Evolutionary conservation across 2,797 vertebrate genomes (phyloP), one percentile per base, ranked within the genome.

Genomic region (Dryobates pubescens): DNA sequence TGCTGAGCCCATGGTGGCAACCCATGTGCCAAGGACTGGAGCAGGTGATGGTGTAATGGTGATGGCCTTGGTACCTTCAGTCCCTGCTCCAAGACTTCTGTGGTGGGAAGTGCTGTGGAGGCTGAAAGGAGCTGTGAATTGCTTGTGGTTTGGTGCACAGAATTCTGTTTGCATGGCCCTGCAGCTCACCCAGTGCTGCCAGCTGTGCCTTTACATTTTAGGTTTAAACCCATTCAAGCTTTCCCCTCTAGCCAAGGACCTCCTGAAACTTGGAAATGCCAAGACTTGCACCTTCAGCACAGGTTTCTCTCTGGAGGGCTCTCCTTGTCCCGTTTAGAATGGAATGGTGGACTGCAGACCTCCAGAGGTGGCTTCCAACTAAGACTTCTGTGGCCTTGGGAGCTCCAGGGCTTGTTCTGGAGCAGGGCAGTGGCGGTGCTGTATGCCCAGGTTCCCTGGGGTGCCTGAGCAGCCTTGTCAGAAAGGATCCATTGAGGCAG

Each of bases 41-140:
- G 36, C 16, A 34, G 38, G 67, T 24, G 38, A 2, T 17, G 0
- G 3, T 8, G 2, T 5, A 7, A 2, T 26, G 1, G 3, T 19
- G 75, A 6, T 9, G 2, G n/a, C n/a, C 43, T 18, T 30, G 22
- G 13, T n/a, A 45, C 17, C 30, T 29, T 19, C 20, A 45, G 43
- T 2, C 34, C n/a, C 63, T 45, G 58, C 29, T 73, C n/a, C 67
- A 61, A 38, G n/a, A n/a, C 16, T 81, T 75, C 34, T 67, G 49
- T 6, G 1, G 23, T 57, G 13, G 45, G 51, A 30, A 74, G 26
- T 47, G 85, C 49, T 64, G 22, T 88, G 62, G 45, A 70, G 53
- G 30, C 3, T 5, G 32, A 65, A 19, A 82, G 68, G 76, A 76
- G 20, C 17, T 0, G 0, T 63, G 80, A 59, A 41, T 70, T 51